These are phyloP conservation scores for Echiichthys vipera DNA, from an alignment of 2,797 vertebrate genomes.

Conservation along the genomic window DNA sequence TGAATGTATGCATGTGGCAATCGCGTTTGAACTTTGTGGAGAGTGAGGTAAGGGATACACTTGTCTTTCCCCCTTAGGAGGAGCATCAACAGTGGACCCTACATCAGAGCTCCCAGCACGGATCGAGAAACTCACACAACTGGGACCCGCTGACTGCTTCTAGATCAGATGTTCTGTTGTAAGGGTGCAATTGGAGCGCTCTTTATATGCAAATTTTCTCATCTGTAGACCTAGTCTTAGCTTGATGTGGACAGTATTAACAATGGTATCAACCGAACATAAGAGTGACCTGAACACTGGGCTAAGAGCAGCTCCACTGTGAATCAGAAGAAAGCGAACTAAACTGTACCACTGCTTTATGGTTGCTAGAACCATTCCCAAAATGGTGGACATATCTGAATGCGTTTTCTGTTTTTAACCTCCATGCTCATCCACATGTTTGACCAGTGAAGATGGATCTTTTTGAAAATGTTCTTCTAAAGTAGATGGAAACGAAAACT, in stretches of 20 bases:
- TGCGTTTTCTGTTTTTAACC: background rate
- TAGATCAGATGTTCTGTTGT: slow-evolving; percentile 9
- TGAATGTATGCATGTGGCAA: background rate
- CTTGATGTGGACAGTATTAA: background rate
- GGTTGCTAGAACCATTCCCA: background rate
- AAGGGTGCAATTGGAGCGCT: background rate
- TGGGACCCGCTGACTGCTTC: background rate
- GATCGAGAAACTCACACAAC: slow-evolving; percentile 8
- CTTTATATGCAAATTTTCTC: background rate
- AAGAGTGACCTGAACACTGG: background rate
- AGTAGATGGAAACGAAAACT: no score
- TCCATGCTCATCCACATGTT: no score
- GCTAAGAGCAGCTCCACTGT: no score
- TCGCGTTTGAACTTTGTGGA: background rate
- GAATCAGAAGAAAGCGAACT: background rate
- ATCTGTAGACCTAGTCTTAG: background rate
- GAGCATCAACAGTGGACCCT: background rate
- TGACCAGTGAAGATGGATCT: no score
- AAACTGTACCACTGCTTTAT: background rate
- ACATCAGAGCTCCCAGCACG: background rate
- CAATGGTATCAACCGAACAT: background rate
- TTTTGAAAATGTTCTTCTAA: no score
- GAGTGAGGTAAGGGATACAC: slow-evolving; percentile 3
- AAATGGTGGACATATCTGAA: background rate
- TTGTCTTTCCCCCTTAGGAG: background rate